Percentiles rank a stretch among this genome's conserved stretches.
Conservation (phyloP, 2,797 vertebrate genomes). For the Hybognathus amarus region DNA sequence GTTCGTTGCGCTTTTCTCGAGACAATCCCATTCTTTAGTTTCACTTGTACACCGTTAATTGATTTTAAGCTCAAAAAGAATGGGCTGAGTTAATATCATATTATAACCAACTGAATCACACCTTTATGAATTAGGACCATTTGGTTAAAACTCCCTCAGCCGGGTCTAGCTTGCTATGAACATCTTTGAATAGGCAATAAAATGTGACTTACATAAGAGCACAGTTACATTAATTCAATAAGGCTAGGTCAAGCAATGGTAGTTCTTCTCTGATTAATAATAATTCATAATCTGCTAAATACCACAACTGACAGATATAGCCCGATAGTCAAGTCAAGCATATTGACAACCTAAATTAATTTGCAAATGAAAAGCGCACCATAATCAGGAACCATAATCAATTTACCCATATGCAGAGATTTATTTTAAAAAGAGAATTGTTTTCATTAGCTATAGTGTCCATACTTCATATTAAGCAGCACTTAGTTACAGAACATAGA, state of each 20-base stretch:
- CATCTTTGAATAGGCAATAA: background rate
- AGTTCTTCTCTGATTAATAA: background rate
- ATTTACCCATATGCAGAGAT: background rate
- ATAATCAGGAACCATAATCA: background rate
- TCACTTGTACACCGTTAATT: background rate
- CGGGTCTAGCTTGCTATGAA: background rate
- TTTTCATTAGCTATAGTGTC: background rate
- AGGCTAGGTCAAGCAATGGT: background rate
- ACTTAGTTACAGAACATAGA: background rate
- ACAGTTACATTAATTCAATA: background rate
- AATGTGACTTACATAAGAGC: background rate
- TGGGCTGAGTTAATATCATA: background rate
- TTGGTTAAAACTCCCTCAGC: background rate
- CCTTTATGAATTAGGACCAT: background rate
- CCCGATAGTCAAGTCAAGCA: background rate
- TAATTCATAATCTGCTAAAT: background rate
- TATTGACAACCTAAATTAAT: background rate
- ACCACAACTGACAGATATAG: background rate
- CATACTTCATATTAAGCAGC: background rate
- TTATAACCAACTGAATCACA: background rate
- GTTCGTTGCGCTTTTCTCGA: background rate
- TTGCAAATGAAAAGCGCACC: background rate
- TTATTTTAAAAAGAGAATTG: background rate
- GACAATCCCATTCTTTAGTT: background rate
- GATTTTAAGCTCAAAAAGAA: slow-evolving; percentile 1